Conservation (phyloP, 1,140 invertebrate species). For the Condylostylus longicornis region DNA sequence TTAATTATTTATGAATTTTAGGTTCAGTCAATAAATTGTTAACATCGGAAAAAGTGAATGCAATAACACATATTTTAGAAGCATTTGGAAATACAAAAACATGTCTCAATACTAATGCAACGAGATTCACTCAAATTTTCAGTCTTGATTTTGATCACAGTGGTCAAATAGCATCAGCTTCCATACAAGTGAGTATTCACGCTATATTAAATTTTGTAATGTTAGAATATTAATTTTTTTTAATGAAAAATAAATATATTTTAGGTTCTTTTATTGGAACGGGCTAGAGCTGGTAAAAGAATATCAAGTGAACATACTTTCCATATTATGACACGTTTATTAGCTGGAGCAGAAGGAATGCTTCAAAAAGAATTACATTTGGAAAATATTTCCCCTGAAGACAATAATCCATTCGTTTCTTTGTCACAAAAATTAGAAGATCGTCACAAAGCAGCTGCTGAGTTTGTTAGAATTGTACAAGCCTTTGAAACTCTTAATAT, state of each 20-base stretch:
- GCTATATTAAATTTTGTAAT: not conserved
- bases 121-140: conserved; percentile 74
- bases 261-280: conserved; percentile 57
- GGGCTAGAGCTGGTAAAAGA: conserved; percentile 51
- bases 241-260: conserved; percentile 3
- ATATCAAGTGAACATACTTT: conserved; percentile 58
- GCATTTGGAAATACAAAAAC: conserved; percentile 72
- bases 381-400: conserved; percentile 53
- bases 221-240: not conserved
- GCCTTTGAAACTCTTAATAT: conserved; percentile 61
- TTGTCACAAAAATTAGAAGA: conserved; percentile 68
- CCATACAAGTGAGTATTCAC: conserved; percentile 68
- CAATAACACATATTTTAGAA: conserved; percentile 69
- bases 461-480: conserved; percentile 60
- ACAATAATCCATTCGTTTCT: conserved; percentile 65
- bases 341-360: conserved; percentile 65
- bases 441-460: conserved; percentile 55
- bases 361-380: conserved; percentile 67
- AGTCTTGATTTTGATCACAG: conserved; percentile 85
- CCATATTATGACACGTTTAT: conserved; percentile 65
- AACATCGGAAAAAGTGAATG: conserved; percentile 68
- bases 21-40: conserved; percentile 41
- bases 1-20: conserved; percentile 8
- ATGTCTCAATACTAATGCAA: conserved; percentile 68
- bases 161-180: conserved; percentile 73